phyloP scores from a whole-genome alignment of 2,797 vertebrate species.

The Chanos chanos region DNA sequence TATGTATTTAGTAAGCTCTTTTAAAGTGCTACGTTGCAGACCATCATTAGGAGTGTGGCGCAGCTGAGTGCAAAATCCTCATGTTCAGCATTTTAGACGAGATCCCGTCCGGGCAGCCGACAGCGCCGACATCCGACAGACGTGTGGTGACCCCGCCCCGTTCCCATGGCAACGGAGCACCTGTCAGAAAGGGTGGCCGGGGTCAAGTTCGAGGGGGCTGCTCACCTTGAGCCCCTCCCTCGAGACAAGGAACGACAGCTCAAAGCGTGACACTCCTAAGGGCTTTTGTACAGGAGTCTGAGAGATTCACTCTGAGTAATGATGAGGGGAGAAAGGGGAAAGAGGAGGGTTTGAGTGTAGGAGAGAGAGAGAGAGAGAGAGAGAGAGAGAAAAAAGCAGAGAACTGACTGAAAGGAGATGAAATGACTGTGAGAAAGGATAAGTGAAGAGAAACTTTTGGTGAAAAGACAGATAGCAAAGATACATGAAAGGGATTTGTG shows the following conservation, averaged over 20 bases:
- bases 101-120: slow-evolving; percentile 41
- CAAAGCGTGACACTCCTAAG: slow-evolving; percentile 19
- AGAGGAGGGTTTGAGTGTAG: not conserved
- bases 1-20: too few relatives aligned
- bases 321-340: not conserved
- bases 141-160: slow-evolving; percentile 51
- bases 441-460: not conserved
- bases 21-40: too few relatives aligned
- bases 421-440: not conserved
- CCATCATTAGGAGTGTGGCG: too few relatives aligned
- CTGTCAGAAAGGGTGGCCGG: slow-evolving; percentile 16
- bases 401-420: not conserved
- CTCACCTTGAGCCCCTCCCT: slow-evolving; percentile 32
- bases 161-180: slow-evolving; percentile 59
- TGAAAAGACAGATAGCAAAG: not conserved
- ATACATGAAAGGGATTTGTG: too few relatives aligned
- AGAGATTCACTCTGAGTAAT: not conserved
- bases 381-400: not conserved
- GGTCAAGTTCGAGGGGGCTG: slow-evolving; percentile 25
- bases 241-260: too few relatives aligned
- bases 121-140: slow-evolving; percentile 67
- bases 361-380: not conserved
- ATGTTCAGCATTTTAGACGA: slow-evolving; percentile 22
- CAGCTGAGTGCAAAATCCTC: too few relatives aligned
- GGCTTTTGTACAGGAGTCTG: slow-evolving; percentile 1